A percentile compares a stretch with the other conserved stretches of the same genome.
Evolutionary conservation across 2,888 invertebrate genomes (phyloP).

Genomic region (Apocheima hispidaria): DNA sequence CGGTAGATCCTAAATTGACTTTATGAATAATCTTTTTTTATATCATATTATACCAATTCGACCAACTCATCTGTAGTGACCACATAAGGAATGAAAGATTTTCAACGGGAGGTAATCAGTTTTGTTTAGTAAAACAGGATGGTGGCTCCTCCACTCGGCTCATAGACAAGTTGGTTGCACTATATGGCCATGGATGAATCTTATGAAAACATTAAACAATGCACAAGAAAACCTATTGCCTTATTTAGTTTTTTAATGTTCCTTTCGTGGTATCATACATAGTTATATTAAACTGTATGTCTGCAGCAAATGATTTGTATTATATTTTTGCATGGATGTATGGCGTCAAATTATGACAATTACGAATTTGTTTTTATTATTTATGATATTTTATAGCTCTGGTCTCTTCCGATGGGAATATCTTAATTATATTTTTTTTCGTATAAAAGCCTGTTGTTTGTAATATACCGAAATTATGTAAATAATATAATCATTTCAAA

Average conservation of each 20-base stretch:
- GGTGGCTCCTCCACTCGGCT: background rate
- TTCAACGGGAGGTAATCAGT: background rate
- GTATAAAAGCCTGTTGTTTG: slow-evolving; percentile 27
- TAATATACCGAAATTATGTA: slow-evolving; percentile 34
- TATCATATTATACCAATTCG: too few species aligned
- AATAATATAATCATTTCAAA: slow-evolving; percentile 13
- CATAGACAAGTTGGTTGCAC: too few species aligned
- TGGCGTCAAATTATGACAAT: slow-evolving; percentile 28
- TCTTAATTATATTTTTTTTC: slow-evolving; percentile 23
- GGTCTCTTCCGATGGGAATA: slow-evolving; percentile 13
- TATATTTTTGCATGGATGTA: slow-evolving; percentile 25
- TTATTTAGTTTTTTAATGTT: slow-evolving; percentile 34
- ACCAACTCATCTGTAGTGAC: too few species aligned
- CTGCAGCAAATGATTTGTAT: slow-evolving; percentile 21
- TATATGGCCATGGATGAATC: background rate
- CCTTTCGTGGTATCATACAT: slow-evolving; percentile 33
- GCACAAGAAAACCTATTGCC: slow-evolving; percentile 42
- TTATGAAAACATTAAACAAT: slow-evolving; percentile 12
- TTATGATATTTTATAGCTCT: slow-evolving; percentile 18
- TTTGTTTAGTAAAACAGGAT: background rate
- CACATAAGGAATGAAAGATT: too few species aligned
- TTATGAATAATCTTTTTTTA: too few species aligned
- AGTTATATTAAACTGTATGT: slow-evolving; percentile 17
- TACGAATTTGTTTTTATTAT: slow-evolving; percentile 21
- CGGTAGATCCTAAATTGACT: too few species aligned